phyloP scores from a whole-genome alignment of 1,140 invertebrate genomes.

The Orchestia grillus region DNA sequence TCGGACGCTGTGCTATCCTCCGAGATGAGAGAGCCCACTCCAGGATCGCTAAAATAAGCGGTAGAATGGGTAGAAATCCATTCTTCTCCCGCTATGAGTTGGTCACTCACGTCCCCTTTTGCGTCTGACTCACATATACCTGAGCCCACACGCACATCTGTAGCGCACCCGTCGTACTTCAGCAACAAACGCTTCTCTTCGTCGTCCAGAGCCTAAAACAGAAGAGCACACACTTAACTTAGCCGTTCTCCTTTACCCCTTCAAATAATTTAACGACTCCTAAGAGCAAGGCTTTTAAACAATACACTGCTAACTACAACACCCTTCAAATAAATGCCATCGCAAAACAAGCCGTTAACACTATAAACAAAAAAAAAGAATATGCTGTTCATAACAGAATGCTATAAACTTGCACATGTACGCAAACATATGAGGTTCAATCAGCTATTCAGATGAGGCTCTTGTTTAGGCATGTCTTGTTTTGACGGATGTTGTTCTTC shows the following conservation, averaged over 20 bases:
- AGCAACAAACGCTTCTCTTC: neutral
- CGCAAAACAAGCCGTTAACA: neutral
- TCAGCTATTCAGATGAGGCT: neutral
- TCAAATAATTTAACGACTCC: neutral
- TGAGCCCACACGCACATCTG: neutral
- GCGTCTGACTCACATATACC: neutral
- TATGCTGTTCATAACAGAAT: neutral
- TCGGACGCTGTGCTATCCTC: neutral
- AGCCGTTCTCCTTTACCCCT: neutral
- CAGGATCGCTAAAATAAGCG: neutral
- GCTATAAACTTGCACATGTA: neutral
- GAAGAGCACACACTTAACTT: conserved; percentile 41
- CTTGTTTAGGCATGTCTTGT: neutral
- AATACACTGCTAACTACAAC: neutral
- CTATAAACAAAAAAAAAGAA: neutral
- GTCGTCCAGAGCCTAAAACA: conserved; percentile 26
- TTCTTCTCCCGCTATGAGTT: neutral
- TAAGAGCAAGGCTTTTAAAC: neutral
- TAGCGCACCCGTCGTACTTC: neutral
- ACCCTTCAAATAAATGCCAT: neutral
- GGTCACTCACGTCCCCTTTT: neutral
- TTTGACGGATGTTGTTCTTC: neutral
- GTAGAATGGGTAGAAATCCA: neutral
- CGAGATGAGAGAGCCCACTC: neutral
- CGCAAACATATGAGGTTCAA: neutral